A percentile compares a stretch with the other conserved stretches of the same genome.
Conservation (phyloP, 1,140 invertebrate species). For the Brachionus manjavacas region DNA sequence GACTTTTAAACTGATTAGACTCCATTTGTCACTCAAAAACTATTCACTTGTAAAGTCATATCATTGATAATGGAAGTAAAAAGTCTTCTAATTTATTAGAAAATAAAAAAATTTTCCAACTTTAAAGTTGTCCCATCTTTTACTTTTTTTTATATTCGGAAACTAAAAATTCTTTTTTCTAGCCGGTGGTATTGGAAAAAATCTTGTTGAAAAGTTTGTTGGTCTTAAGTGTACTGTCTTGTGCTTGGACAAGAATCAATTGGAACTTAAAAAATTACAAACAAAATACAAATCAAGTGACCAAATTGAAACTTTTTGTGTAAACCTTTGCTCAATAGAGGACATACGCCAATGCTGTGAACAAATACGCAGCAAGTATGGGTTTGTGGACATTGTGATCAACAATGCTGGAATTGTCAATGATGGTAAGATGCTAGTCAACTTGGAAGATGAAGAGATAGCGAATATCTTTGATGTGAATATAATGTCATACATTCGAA, state of each 20-base stretch:
- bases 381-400: constrained; percentile 2
- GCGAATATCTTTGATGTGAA: constrained; percentile 23
- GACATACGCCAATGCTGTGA: neutral
- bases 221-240: neutral
- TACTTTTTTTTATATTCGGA: no score
- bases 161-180: neutral
- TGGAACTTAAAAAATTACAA: neutral
- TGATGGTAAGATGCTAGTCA: neutral
- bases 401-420: constrained; percentile 38
- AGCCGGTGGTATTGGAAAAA: constrained; percentile 12
- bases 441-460: constrained; percentile 19
- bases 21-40: no score
- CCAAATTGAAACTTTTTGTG: neutral
- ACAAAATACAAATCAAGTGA: neutral
- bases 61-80: no score
- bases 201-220: neutral
- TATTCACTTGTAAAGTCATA: no score
- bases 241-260: neutral
- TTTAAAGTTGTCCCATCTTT: no score
- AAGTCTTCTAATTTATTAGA: no score
- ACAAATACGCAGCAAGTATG: neutral
- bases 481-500: neutral
- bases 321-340: neutral
- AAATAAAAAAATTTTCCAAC: no score
- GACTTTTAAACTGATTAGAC: no score